Evolutionary conservation across 2,113 vertebrate genomes (phyloP).

Genomic region (Symphodus melops): DNA sequence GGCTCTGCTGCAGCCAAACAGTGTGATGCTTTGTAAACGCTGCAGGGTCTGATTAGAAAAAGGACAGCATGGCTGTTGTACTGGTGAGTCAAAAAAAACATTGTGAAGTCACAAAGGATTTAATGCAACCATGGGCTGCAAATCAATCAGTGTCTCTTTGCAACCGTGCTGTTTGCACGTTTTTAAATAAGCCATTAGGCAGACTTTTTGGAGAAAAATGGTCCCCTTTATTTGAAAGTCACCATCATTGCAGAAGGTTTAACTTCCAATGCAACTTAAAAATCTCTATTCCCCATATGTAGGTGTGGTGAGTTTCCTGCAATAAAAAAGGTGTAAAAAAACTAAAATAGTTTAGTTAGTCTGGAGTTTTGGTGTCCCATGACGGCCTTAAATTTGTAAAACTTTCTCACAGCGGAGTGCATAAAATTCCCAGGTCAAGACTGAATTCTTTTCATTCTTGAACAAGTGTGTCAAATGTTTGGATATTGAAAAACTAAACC

Average conservation of each 20-base stretch:
- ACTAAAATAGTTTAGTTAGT: constrained; percentile 17
- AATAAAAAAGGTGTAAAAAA: constrained; percentile 6
- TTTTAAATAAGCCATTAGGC: too few species aligned
- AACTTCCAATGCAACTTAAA: not conserved
- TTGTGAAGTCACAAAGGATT: too few species aligned
- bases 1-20: too few species aligned
- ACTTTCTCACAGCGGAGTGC: constrained; percentile 9
- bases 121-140: too few species aligned
- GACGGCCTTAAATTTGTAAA: not conserved
- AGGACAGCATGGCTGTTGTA: too few species aligned
- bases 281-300: not conserved
- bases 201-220: too few species aligned
- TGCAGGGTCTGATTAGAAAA: too few species aligned
- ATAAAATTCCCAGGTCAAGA: constrained; percentile 10
- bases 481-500: constrained; percentile 43
- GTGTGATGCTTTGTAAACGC: too few species aligned
- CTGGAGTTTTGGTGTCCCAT: constrained; percentile 4
- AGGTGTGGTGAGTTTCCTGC: constrained; percentile 7
- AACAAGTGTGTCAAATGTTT: constrained; percentile 24
- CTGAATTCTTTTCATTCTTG: constrained; percentile 28
- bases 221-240: too few species aligned
- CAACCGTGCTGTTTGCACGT: too few species aligned
- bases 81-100: too few species aligned
- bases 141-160: too few species aligned
- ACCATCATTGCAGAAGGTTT: not conserved